Conservation (phyloP, 2,113 vertebrate species). For the Grammomys dolichurus region DNA sequence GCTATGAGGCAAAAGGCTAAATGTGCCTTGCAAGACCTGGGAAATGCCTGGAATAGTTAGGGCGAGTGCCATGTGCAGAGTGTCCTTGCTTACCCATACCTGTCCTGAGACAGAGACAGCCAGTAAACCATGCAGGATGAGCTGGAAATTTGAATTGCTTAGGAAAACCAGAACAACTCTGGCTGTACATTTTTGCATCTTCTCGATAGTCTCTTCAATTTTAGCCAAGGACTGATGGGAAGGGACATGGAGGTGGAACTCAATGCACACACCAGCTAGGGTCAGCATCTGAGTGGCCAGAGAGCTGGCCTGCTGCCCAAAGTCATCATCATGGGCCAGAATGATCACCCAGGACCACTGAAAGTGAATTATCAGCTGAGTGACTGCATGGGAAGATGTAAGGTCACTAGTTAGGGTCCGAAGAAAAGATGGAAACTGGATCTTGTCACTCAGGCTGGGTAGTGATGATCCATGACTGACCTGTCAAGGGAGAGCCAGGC, state of each 20-base stretch:
- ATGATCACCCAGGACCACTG: constrained; percentile 71
- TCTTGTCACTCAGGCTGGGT: constrained; percentile 68
- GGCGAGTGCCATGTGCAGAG: neutral
- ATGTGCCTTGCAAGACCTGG: neutral
- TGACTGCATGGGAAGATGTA: neutral
- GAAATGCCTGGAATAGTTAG: neutral
- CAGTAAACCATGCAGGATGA: neutral
- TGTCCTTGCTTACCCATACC: neutral
- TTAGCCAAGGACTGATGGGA: constrained; percentile 16
- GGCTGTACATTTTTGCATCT: constrained; percentile 45
- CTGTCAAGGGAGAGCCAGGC: neutral
- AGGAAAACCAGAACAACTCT: constrained; percentile 39
- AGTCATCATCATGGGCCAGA: constrained; percentile 74
- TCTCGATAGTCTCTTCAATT: neutral
- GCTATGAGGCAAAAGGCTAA: neutral
- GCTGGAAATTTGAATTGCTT: neutral
- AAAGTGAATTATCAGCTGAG: constrained; percentile 60
- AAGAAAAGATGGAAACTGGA: constrained; percentile 74
- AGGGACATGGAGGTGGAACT: constrained; percentile 45
- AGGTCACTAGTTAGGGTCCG: constrained; percentile 64
- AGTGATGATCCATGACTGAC: constrained; percentile 61
- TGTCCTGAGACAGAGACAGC: fast-evolving
- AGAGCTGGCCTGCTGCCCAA: constrained; percentile 63
- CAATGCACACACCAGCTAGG: constrained; percentile 57
- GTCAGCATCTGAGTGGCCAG: constrained; percentile 27